These are phyloP conservation scores for Corticium candelabrum DNA, from an alignment of 37 sponge, comb jelly and placozoan species.

Conservation along the genomic window DNA sequence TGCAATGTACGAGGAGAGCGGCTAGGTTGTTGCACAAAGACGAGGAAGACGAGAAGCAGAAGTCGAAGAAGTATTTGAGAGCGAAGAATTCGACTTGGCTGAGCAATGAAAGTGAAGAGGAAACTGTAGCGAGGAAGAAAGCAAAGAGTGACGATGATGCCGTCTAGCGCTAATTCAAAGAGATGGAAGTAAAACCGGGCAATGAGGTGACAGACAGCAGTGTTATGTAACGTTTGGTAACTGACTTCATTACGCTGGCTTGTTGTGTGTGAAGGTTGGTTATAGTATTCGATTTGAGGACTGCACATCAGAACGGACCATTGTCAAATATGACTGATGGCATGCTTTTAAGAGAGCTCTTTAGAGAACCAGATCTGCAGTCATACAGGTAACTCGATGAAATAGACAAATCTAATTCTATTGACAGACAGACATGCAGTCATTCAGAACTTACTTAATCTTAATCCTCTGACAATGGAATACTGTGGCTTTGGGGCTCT, in stretches of 20 bases:
- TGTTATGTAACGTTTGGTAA: not conserved
- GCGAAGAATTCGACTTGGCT: conserved; percentile 71
- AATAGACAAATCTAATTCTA: no score
- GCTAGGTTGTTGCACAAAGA: no score
- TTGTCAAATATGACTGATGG: conserved; percentile 98
- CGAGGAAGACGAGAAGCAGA: conserved; percentile 82
- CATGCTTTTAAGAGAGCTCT: conserved; percentile 96
- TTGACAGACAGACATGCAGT: no score
- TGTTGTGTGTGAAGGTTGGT: conserved; percentile 63
- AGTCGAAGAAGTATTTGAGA: conserved; percentile 70
- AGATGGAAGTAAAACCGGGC: conserved; percentile 89
- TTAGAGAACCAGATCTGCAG: conserved; percentile 91
- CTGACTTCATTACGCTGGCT: not conserved
- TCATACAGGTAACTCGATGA: conserved; percentile 75
- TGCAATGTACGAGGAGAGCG: conserved; percentile 84
- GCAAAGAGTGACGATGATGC: conserved; percentile 99
- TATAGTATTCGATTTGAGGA: conserved; percentile 98
- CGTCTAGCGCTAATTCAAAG: conserved; percentile 84
- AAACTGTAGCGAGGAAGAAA: conserved; percentile 13
- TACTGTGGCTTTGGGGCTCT: no score
- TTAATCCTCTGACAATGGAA: no score
- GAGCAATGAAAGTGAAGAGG: conserved; percentile 62
- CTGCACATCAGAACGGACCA: conserved; percentile 94
- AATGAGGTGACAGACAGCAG: conserved; percentile 67
- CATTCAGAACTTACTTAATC: no score